These are phyloP conservation scores for Ptilodon capucinus DNA, from an alignment of 2,888 invertebrate genomes.

Conservation along the genomic window DNA sequence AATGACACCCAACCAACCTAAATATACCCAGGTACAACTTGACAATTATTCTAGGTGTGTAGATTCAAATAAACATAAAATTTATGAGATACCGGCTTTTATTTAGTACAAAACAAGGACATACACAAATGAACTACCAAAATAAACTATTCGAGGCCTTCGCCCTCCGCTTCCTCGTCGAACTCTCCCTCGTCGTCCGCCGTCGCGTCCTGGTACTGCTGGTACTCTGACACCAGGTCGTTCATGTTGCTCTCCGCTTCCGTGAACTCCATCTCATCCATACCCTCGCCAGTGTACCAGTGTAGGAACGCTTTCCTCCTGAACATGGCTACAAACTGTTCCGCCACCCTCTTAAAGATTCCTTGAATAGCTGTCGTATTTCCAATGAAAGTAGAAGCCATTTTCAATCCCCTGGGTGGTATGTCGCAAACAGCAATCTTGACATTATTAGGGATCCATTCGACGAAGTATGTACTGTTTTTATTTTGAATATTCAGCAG, in stretches of 20 bases:
- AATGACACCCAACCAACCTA: no score
- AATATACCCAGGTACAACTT: no score
- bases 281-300: conserved; percentile 97
- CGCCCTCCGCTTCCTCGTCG: conserved; percentile 79
- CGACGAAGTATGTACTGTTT: conserved; percentile 90
- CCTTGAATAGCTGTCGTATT: conserved; percentile 94
- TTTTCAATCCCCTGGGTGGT: conserved; percentile 88
- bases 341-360: conserved; percentile 92
- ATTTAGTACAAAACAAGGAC: conserved; percentile 49
- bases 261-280: conserved; percentile 96
- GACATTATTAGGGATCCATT: conserved; percentile 91
- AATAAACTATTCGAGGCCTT: conserved; percentile 68
- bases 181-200: conserved; percentile 82
- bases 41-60: no score
- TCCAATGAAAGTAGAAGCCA: conserved; percentile 94
- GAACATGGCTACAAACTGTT: conserved; percentile 96
- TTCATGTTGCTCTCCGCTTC: conserved; percentile 95
- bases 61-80: neutral
- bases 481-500: conserved; percentile 90
- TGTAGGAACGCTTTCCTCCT: conserved; percentile 97
- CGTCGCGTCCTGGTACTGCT: conserved; percentile 87
- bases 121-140: conserved; percentile 47
- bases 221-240: conserved; percentile 88
- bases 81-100: conserved; percentile 26
- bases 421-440: conserved; percentile 92